These are phyloP conservation scores for Drosophila insularis DNA, from an alignment of 1,140 invertebrate genomes.

Conservation along the genomic window DNA sequence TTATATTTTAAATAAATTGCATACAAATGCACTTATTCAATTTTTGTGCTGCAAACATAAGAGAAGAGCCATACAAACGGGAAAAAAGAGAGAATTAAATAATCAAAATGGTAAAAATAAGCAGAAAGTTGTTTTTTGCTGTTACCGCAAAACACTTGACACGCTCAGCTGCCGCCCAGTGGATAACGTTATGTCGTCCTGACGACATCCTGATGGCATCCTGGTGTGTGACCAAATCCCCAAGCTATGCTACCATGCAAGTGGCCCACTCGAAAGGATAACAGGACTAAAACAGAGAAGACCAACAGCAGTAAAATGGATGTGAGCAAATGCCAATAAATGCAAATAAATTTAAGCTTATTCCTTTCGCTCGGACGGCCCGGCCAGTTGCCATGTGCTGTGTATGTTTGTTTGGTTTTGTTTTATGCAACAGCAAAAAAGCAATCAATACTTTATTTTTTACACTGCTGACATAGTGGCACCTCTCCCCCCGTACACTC, in stretches of 20 bases:
- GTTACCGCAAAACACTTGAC: conserved; percentile 73
- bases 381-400: neutral
- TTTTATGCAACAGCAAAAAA: conserved; percentile 16
- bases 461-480: conserved; percentile 20
- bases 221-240: conserved; percentile 30
- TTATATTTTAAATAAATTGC: conserved; percentile 72
- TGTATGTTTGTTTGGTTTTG: conserved; percentile 23
- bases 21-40: conserved; percentile 73
- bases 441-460: conserved; percentile 43
- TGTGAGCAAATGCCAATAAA: conserved; percentile 53
- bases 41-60: conserved; percentile 24
- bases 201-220: conserved; percentile 14
- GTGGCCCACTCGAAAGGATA: conserved; percentile 14
- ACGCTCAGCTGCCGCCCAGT: conserved; percentile 62
- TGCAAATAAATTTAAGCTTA: conserved; percentile 65
- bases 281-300: conserved; percentile 34
- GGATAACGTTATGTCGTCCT: conserved; percentile 33
- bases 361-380: conserved; percentile 37
- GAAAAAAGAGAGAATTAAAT: conserved; percentile 13
- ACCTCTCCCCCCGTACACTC: conserved; percentile 18
- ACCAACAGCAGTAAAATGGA: conserved; percentile 5
- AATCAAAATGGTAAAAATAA: conserved; percentile 55
- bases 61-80: neutral
- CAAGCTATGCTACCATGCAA: conserved; percentile 19
- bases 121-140: conserved; percentile 51